These are phyloP conservation scores for Tetanocera ferruginea DNA, from an alignment of 2,888 invertebrate species.

Conservation along the genomic window DNA sequence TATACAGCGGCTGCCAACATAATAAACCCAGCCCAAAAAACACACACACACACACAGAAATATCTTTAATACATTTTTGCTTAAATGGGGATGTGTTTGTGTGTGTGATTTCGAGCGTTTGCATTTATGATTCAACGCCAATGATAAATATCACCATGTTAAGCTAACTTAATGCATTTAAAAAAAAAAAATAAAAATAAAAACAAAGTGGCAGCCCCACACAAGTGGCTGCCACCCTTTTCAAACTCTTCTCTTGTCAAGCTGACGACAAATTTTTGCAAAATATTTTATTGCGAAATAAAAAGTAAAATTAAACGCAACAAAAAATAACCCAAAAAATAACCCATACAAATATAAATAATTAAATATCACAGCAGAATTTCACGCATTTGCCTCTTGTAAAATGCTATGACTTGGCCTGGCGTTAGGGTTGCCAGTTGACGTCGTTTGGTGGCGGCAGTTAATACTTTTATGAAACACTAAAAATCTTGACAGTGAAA, in stretches of 20 bases:
- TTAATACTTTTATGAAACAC: constrained; percentile 4
- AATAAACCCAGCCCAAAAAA: neutral
- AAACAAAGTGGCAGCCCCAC: constrained; percentile 1
- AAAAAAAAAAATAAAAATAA: neutral
- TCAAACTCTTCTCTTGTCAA: constrained; percentile 1
- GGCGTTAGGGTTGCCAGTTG: constrained; percentile 13
- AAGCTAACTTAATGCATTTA: neutral
- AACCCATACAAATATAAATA: neutral
- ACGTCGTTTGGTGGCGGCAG: neutral
- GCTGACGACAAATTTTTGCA: constrained; percentile 2
- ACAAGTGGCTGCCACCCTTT: constrained; percentile 21
- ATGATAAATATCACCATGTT: constrained; percentile 24
- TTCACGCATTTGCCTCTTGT: constrained; percentile 20
- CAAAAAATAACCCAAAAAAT: neutral
- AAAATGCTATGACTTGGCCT: neutral
- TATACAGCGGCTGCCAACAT: neutral
- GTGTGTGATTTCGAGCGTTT: neutral
- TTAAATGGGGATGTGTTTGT: neutral
- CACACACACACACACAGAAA: neutral
- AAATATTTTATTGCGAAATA: constrained; percentile 14
- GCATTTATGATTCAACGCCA: constrained; percentile 30
- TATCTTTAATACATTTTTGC: neutral
- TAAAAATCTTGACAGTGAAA: constrained; percentile 28
- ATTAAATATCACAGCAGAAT: neutral
- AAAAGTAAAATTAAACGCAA: neutral